Evolutionary conservation across 2,888 invertebrate genomes (phyloP).

Genomic region (Drosophila infuscata): DNA sequence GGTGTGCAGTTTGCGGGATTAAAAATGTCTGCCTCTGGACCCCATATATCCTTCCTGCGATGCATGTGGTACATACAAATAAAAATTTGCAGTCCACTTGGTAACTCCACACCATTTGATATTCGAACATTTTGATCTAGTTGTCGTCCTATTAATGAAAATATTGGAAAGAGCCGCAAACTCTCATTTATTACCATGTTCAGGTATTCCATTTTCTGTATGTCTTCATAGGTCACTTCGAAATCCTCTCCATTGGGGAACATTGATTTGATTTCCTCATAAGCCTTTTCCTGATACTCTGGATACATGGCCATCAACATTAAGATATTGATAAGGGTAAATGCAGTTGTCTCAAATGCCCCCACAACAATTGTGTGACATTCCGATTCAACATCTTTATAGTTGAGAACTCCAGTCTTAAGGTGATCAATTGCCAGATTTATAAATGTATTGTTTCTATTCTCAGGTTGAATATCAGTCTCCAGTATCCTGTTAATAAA

Average conservation of each 20-base stretch:
- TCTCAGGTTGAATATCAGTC: background rate
- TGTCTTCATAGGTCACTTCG: conserved; percentile 68
- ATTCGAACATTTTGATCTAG: conserved; percentile 61
- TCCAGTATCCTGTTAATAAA: conserved; percentile 52
- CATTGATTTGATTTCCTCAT: conserved; percentile 67
- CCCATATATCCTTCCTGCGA: conserved; percentile 79
- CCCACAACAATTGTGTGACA: conserved; percentile 70
- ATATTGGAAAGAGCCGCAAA: conserved; percentile 78
- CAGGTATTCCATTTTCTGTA: conserved; percentile 73
- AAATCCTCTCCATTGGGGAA: conserved; percentile 60
- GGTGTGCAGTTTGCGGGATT: conserved; percentile 83
- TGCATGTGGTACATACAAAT: conserved; percentile 79
- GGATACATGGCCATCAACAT: conserved; percentile 77
- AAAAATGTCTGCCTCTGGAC: conserved; percentile 74
- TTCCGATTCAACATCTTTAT: conserved; percentile 70
- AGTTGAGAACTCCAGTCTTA: conserved; percentile 59
- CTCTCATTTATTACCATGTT: conserved; percentile 81
- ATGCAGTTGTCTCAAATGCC: conserved; percentile 80
- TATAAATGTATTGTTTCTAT: conserved; percentile 42
- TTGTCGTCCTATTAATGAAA: conserved; percentile 69
- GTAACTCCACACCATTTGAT: conserved; percentile 71
- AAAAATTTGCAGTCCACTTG: conserved; percentile 68
- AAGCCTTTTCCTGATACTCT: conserved; percentile 69
- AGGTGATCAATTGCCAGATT: conserved; percentile 65
- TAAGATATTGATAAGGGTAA: conserved; percentile 58